A percentile compares a stretch with the other conserved stretches of the same genome.
Conservation (phyloP, 1,140 invertebrate genomes). For the Aleiodes sp. region DNA sequence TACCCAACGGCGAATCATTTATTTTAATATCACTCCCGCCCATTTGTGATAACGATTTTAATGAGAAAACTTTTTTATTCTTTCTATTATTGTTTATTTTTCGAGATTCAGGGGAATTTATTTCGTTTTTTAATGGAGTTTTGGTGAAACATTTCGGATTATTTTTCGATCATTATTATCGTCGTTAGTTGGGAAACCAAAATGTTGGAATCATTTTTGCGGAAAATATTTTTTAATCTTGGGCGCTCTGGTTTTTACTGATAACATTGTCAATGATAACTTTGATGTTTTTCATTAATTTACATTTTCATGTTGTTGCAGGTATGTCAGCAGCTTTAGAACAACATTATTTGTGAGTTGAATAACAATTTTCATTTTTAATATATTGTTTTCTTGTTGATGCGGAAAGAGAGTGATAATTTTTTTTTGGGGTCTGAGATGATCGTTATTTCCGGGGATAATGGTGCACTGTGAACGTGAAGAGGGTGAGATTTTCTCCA, state of each 20-base stretch:
- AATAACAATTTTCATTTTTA: too few species aligned
- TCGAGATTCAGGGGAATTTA: neutral
- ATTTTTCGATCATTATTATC: slow-evolving; percentile 22
- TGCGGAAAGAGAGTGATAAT: too few species aligned
- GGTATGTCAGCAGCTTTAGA: neutral
- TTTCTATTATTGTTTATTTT: neutral
- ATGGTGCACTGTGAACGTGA: too few species aligned
- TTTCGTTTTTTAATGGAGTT: too few species aligned
- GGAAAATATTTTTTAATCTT: neutral
- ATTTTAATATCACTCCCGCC: slow-evolving; percentile 30
- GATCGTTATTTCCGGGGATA: too few species aligned
- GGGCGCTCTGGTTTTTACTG: neutral
- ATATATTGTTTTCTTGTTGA: too few species aligned
- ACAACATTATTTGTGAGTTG: neutral
- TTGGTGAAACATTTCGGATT: too few species aligned
- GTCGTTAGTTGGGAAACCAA: neutral
- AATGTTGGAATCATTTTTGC: neutral
- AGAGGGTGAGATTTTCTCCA: too few species aligned
- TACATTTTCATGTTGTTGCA: neutral
- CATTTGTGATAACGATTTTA: slow-evolving; percentile 28
- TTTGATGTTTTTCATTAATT: neutral
- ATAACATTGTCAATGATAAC: neutral
- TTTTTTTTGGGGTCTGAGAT: too few species aligned
- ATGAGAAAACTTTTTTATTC: slow-evolving; percentile 21
- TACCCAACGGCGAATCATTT: slow-evolving; percentile 17